Evolutionary conservation across 2,797 vertebrate genomes (phyloP).

Genomic region (Molossus alvarezi): DNA sequence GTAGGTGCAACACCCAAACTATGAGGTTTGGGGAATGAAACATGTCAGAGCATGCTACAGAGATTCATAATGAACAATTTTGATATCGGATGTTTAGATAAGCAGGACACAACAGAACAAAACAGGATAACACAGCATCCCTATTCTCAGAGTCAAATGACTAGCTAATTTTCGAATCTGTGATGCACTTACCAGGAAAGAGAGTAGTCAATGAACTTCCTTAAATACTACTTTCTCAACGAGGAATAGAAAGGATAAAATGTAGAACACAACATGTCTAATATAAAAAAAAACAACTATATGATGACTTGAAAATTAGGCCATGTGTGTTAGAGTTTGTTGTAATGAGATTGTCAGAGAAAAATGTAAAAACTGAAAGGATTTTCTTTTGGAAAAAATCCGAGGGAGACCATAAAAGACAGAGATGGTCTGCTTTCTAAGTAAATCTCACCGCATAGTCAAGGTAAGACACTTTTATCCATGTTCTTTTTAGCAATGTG

Average conservation of each 20-base stretch:
- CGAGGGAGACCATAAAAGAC: constrained; percentile 33
- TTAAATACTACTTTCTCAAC: constrained; percentile 66
- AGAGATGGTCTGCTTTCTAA: constrained; percentile 70
- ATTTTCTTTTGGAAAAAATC: constrained; percentile 68
- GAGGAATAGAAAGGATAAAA: constrained; percentile 63
- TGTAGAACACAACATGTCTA: background rate
- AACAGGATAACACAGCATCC: background rate
- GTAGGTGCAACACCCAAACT: background rate
- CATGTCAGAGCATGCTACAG: background rate
- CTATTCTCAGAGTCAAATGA: background rate
- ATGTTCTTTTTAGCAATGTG: constrained; percentile 65
- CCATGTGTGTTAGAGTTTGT: constrained; percentile 46
- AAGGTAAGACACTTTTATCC: constrained; percentile 75
- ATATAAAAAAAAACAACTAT: constrained; percentile 14
- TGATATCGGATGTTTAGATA: background rate
- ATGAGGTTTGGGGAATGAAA: background rate
- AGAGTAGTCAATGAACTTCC: constrained; percentile 45
- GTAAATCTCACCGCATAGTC: constrained; percentile 66
- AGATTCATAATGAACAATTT: background rate
- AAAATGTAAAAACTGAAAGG: constrained; percentile 54
- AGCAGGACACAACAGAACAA: background rate
- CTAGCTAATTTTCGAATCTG: constrained; percentile 48
- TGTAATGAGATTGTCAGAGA: constrained; percentile 63
- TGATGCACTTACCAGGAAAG: background rate
- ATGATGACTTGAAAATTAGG: constrained; percentile 58